Conservation (phyloP, 2,888 invertebrate species). For the Busseola fusca region DNA sequence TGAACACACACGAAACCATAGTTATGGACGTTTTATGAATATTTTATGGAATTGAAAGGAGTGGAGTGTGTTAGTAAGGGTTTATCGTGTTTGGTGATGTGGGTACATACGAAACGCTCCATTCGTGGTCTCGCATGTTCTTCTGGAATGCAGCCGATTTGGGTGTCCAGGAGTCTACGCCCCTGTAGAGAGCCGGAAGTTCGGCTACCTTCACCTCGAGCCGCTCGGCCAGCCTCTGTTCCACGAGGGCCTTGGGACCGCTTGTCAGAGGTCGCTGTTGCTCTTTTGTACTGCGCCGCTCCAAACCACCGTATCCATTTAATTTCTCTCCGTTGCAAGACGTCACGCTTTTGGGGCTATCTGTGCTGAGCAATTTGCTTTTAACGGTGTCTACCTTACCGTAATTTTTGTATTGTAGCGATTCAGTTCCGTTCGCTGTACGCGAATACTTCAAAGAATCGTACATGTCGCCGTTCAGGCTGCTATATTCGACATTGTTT, state of each 20-base stretch:
- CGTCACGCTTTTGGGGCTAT: constrained; percentile 86
- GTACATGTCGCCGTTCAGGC: constrained; percentile 84
- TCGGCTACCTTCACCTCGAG: constrained; percentile 88
- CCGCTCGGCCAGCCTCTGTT: constrained; percentile 85
- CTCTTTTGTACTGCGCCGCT: constrained; percentile 80
- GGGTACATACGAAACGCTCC: constrained; percentile 89
- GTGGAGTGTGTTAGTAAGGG: constrained; percentile 71
- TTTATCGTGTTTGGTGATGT: constrained; percentile 48
- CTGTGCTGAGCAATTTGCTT: constrained; percentile 86
- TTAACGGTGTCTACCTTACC: constrained; percentile 86
- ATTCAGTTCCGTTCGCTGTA: constrained; percentile 86
- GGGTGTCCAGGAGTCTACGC: constrained; percentile 93
- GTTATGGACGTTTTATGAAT: constrained; percentile 32
- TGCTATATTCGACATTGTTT: constrained; percentile 84
- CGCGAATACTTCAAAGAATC: constrained; percentile 88
- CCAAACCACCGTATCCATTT: constrained; percentile 79
- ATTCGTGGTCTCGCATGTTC: constrained; percentile 89
- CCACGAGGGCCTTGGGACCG: constrained; percentile 83
- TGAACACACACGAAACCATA: constrained; percentile 60
- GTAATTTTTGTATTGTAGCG: constrained; percentile 86
- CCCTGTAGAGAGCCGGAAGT: constrained; percentile 92
- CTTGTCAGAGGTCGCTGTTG: constrained; percentile 81
- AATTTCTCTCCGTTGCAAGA: constrained; percentile 85
- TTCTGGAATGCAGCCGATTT: constrained; percentile 90
- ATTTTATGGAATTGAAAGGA: constrained; percentile 38